Conservation (phyloP, 2,888 invertebrate species). For the Dryobotodes eremita region DNA sequence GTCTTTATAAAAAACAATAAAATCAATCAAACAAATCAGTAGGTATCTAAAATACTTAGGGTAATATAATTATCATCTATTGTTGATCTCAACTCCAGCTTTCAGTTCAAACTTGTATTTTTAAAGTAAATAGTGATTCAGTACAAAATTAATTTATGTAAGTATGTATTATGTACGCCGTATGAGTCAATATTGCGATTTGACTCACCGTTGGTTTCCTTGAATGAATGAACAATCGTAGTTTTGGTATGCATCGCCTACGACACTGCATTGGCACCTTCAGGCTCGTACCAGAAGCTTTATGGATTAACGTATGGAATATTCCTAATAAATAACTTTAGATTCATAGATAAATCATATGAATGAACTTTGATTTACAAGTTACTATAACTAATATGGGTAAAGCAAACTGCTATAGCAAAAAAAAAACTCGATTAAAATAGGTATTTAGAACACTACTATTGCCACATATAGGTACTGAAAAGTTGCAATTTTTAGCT, state of each 20-base stretch:
- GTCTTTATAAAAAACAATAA: background rate
- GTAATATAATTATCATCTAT: no score
- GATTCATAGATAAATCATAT: background rate
- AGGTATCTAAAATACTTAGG: background rate
- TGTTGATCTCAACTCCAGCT: no score
- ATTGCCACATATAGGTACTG: background rate
- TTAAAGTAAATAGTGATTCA: slow-evolving; percentile 51
- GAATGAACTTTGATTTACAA: background rate
- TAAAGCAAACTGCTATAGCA: background rate
- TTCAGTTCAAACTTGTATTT: slow-evolving; percentile 1
- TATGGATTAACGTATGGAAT: slow-evolving; percentile 7
- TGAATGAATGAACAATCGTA: slow-evolving; percentile 74
- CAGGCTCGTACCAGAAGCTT: slow-evolving; percentile 14
- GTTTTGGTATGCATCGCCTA: slow-evolving; percentile 60
- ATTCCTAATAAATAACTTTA: background rate
- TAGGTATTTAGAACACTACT: slow-evolving; percentile 33
- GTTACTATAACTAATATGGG: background rate
- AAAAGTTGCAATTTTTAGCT: background rate
- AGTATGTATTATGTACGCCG: slow-evolving; percentile 47
- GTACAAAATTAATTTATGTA: slow-evolving; percentile 44
- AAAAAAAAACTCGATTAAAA: background rate
- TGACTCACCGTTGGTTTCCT: slow-evolving; percentile 80
- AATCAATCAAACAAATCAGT: background rate
- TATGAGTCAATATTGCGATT: slow-evolving; percentile 78
- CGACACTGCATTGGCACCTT: slow-evolving; percentile 34